A percentile compares a stretch with the other conserved stretches of the same genome.
phyloP scores from a whole-genome alignment of 2,113 vertebrate species.

The Morone chrysops region DNA sequence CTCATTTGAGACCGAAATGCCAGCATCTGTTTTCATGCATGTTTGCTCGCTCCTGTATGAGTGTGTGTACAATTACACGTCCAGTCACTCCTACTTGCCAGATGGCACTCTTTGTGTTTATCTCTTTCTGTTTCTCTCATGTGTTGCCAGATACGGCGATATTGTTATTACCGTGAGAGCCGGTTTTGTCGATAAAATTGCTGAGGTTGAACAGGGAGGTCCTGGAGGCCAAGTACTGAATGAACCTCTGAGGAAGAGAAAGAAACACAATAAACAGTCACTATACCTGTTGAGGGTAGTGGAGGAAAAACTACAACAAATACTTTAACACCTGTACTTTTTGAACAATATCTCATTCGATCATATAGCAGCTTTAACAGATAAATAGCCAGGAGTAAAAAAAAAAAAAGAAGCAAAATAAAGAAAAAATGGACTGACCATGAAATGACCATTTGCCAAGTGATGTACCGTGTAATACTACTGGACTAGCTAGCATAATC shows the following conservation, averaged over 20 bases:
- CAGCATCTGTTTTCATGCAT: slow-evolving; percentile 9
- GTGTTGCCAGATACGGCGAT: slow-evolving; percentile 5
- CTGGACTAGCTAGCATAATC: no score
- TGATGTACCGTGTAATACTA: no score
- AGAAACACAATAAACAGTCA: background rate
- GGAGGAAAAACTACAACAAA: background rate
- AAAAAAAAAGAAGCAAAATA: no score
- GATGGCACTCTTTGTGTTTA: slow-evolving; percentile 20
- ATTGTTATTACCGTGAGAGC: slow-evolving; percentile 91
- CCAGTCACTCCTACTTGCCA: slow-evolving; percentile 1
- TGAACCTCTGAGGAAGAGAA: slow-evolving; percentile 91
- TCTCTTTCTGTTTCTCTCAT: slow-evolving; percentile 15
- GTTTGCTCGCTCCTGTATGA: background rate
- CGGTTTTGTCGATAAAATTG: slow-evolving; percentile 99
- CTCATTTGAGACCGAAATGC: background rate
- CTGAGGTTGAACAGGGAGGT: slow-evolving; percentile 99
- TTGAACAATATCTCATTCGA: no score
- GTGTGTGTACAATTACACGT: background rate
- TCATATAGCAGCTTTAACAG: background rate
- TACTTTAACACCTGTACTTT: background rate
- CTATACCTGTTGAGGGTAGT: background rate
- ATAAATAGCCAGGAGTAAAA: background rate
- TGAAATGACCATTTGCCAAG: no score
- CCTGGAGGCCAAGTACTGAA: slow-evolving; percentile 99
- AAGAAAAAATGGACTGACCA: no score